These are phyloP conservation scores for Acanthococcus lagerstroemiae DNA, from an alignment of 2,888 invertebrate species.

Conservation along the genomic window DNA sequence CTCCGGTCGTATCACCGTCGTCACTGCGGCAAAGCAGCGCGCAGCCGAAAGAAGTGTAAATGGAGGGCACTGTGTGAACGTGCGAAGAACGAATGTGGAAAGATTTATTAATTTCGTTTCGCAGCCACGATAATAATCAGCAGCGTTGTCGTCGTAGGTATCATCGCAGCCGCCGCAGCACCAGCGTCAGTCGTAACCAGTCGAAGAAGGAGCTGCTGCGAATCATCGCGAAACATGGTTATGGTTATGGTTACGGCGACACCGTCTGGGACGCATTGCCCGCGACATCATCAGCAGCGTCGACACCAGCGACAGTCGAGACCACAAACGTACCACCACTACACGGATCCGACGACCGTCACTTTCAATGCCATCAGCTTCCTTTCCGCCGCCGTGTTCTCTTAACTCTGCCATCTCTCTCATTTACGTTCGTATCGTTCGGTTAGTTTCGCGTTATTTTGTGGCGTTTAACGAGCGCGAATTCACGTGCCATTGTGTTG, in stretches of 20 bases:
- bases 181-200: too few relatives aligned
- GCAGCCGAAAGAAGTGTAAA: too few relatives aligned
- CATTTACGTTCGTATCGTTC: constrained; percentile 19
- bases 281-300: constrained; percentile 6
- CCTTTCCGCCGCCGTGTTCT: constrained; percentile 19
- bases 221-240: neutral
- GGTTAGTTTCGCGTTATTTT: constrained; percentile 9
- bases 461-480: constrained; percentile 25
- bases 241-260: neutral
- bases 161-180: too few relatives aligned
- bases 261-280: neutral
- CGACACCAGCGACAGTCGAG: neutral
- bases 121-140: too few relatives aligned
- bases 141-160: too few relatives aligned
- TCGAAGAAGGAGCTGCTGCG: neutral
- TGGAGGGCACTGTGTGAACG: neutral
- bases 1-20: too few relatives aligned
- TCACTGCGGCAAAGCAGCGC: neutral
- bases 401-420: constrained; percentile 21
- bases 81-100: neutral
- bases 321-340: neutral
- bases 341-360: neutral
- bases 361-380: constrained; percentile 24
- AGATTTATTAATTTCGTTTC: neutral
- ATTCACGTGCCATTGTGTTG: constrained; percentile 23